phyloP scores from a whole-genome alignment of 2,888 invertebrate species.

The Incurvaria masculella region DNA sequence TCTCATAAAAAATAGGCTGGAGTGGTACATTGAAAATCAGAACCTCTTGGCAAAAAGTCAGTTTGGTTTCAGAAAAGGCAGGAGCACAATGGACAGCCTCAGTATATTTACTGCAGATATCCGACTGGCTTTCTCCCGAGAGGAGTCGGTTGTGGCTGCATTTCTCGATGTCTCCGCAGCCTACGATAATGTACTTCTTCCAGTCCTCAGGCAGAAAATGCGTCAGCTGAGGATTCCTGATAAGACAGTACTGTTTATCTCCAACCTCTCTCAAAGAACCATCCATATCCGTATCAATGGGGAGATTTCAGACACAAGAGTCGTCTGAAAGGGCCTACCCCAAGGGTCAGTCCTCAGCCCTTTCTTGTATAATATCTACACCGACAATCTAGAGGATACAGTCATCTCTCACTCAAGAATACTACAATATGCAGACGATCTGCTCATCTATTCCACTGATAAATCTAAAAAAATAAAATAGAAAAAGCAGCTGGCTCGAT shows the following conservation, averaged over 20 bases:
- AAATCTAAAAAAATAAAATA: no score
- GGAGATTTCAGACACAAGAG: background rate
- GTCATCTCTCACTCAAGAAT: conserved; percentile 2
- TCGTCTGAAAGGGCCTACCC: conserved; percentile 11
- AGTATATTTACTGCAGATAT: conserved; percentile 17
- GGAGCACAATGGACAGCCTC: conserved; percentile 19
- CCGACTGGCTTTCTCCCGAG: conserved; percentile 11
- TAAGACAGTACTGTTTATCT: conserved; percentile 14
- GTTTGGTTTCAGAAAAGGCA: conserved; percentile 19
- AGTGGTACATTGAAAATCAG: conserved; percentile 17
- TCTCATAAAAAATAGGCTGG: conserved; percentile 17
- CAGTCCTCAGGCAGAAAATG: conserved; percentile 16
- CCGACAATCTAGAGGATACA: conserved; percentile 7
- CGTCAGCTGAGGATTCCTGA: conserved; percentile 16
- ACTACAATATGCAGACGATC: conserved; percentile 16
- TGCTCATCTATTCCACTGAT: conserved; percentile 7
- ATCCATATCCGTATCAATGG: background rate
- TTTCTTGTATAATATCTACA: conserved; percentile 13
- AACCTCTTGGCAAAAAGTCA: conserved; percentile 12
- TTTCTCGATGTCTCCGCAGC: conserved; percentile 20
- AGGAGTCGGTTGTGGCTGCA: conserved; percentile 13
- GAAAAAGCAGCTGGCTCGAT: background rate
- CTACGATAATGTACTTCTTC: conserved; percentile 18
- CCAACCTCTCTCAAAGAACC: conserved; percentile 5
- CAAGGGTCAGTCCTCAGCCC: conserved; percentile 16